A percentile compares a stretch with the other conserved stretches of the same genome.
phyloP scores from a whole-genome alignment of 2,797 vertebrate species.

The Uromys caudimaculatus region DNA sequence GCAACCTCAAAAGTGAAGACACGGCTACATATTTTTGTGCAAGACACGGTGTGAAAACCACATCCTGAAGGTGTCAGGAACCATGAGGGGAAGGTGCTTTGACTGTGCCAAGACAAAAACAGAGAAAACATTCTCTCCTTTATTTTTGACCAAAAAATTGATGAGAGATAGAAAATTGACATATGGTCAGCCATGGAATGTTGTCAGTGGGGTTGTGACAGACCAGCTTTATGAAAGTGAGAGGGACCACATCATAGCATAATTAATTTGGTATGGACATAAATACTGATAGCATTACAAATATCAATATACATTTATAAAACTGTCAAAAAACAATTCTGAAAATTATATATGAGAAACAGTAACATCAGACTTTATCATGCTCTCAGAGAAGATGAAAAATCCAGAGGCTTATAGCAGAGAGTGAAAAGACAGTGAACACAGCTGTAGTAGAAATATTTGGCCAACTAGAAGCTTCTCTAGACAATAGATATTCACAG shows the following conservation, averaged over 20 bases:
- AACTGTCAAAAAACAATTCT: too few species aligned
- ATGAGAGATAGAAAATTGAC: too few species aligned
- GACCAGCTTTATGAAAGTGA: not conserved
- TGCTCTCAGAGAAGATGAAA: too few species aligned
- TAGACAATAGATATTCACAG: not conserved
- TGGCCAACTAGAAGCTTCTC: too few species aligned
- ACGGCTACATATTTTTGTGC: not conserved
- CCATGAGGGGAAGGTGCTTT: too few species aligned
- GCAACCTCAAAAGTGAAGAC: not conserved
- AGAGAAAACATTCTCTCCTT: not conserved
- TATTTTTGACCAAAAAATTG: accelerated
- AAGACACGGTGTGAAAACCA: not conserved
- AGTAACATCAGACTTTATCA: too few species aligned
- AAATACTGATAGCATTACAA: too few species aligned
- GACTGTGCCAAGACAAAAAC: not conserved
- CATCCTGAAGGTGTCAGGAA: not conserved
- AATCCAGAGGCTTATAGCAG: not conserved
- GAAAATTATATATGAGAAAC: too few species aligned
- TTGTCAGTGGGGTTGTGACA: not conserved
- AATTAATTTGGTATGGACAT: too few species aligned
- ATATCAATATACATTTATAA: too few species aligned
- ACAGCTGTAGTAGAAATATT: not conserved
- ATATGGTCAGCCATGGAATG: accelerated
- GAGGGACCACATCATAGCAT: too few species aligned
- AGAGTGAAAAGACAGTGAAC: not conserved